phyloP scores from a whole-genome alignment of 2,797 vertebrate species.

The Podarcis lilfordi region DNA sequence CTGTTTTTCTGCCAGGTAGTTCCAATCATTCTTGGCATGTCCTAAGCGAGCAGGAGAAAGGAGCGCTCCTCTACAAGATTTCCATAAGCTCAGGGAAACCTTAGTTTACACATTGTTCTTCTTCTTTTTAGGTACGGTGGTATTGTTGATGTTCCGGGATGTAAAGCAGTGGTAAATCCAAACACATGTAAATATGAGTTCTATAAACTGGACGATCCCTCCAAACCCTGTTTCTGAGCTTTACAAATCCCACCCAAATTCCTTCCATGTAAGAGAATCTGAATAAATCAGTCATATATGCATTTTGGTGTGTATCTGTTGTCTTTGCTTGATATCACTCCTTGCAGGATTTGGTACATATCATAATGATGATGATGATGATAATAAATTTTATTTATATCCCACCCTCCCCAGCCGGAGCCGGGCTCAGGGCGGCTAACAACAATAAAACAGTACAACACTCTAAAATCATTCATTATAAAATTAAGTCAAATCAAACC shows the following conservation, averaged over 20 bases:
- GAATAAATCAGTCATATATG: no score
- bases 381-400: no score
- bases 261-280: no score
- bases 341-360: no score
- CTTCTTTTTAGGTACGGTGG: not conserved
- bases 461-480: no score
- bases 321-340: no score
- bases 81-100: not conserved
- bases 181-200: not conserved
- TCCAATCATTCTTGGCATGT: not conserved
- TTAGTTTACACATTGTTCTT: not conserved
- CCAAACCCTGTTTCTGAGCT: not conserved
- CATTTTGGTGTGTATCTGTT: no score
- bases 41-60: not conserved
- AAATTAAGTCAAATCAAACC: no score
- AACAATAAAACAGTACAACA: no score
- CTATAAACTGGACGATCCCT: not conserved
- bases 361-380: no score
- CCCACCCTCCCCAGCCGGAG: no score
- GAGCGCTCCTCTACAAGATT: not conserved
- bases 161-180: not conserved
- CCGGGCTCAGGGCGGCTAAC: no score
- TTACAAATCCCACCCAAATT: not conserved
- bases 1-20: not conserved
- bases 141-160: not conserved